Percentiles rank a stretch among this genome's conserved stretches.
Evolutionary conservation across 2,113 vertebrate species (phyloP).

Genomic region (Pterocles burchelli): DNA sequence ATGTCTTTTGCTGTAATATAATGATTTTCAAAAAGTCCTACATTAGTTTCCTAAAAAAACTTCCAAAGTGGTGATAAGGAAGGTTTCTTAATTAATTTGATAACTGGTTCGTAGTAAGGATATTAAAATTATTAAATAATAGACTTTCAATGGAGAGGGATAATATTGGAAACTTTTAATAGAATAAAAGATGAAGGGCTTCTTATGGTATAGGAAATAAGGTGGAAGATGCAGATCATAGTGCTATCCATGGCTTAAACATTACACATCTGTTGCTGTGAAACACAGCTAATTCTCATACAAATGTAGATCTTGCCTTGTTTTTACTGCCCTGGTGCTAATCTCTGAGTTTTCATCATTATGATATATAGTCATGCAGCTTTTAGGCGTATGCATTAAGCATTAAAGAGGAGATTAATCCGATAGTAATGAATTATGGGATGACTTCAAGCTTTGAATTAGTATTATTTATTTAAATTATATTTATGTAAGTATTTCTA

Average conservation of each 20-base stretch:
- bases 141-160: neutral
- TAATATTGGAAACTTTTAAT: neutral
- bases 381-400: neutral
- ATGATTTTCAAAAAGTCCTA: neutral
- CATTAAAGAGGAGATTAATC: neutral
- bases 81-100: neutral
- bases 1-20: neutral
- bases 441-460: neutral
- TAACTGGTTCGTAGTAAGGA: neutral
- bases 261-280: neutral
- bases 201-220: neutral
- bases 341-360: neutral
- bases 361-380: rapidly evolving
- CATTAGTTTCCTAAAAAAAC: neutral
- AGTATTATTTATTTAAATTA: neutral
- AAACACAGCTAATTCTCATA: neutral
- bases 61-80: neutral
- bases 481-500: neutral
- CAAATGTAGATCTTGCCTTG: neutral
- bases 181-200: neutral
- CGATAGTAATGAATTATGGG: neutral
- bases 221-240: neutral
- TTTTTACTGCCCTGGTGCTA: neutral
- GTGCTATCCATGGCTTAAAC: neutral
- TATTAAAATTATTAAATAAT: neutral